Percentiles rank a stretch among this genome's conserved stretches.
Evolutionary conservation across 2,797 vertebrate genomes (phyloP).

Genomic region (Echiichthys vipera): DNA sequence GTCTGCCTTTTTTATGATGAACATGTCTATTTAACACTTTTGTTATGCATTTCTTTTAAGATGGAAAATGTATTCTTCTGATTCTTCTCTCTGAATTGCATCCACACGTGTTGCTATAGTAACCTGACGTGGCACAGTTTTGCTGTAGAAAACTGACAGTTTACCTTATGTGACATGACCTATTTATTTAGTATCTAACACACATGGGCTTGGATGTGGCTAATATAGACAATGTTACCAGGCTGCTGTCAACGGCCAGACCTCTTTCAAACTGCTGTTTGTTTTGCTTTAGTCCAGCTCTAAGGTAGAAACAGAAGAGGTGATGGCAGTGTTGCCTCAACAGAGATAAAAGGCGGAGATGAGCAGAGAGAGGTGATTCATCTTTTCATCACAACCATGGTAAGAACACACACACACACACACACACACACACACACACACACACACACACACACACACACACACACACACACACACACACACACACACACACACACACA

Average conservation of each 20-base stretch:
- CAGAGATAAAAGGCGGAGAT: conserved; percentile 14
- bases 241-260: conserved; percentile 17
- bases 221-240: background rate
- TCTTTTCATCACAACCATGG: conserved; percentile 56
- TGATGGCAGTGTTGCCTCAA: conserved; percentile 13
- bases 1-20: background rate
- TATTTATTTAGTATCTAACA: conserved; percentile 48
- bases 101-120: conserved; percentile 53
- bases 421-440: conserved; percentile 29
- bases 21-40: background rate
- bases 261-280: conserved; percentile 23
- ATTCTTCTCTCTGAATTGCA: conserved; percentile 13
- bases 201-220: background rate
- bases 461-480: background rate
- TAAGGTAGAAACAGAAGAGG: conserved; percentile 16
- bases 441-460: conserved; percentile 5
- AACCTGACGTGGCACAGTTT: conserved; percentile 46
- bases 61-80: background rate
- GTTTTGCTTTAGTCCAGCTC: conserved; percentile 37
- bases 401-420: conserved; percentile 20
- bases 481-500: conserved; percentile 41
- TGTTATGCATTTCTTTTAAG: background rate
- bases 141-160: conserved; percentile 38
- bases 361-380: conserved; percentile 31
- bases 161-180: conserved; percentile 48